These are phyloP conservation scores for Thermophis baileyi DNA, from an alignment of 2,113 vertebrate genomes.

Conservation along the genomic window DNA sequence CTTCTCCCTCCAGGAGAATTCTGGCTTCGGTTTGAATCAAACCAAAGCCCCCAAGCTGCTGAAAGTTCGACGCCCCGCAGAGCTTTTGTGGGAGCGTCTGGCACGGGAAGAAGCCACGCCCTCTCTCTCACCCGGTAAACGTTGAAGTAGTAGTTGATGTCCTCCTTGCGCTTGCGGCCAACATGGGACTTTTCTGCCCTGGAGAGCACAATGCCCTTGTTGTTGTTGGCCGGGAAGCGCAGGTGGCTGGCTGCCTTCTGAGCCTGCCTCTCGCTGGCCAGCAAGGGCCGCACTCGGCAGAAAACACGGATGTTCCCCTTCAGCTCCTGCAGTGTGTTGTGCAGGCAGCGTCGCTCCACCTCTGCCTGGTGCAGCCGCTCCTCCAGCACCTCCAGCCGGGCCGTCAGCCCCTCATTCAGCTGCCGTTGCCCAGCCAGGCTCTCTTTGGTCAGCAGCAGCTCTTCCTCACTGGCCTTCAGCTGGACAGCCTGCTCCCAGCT, in stretches of 20 bases:
- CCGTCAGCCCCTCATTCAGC: neutral
- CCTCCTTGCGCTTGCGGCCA: too few relatives aligned
- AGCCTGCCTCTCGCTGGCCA: constrained; percentile 49
- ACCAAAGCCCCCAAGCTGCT: too few relatives aligned
- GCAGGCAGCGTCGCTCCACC: constrained; percentile 81
- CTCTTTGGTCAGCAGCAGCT: neutral
- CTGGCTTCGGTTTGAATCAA: too few relatives aligned
- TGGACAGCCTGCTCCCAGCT: too few relatives aligned
- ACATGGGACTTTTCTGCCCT: too few relatives aligned
- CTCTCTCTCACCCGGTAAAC: too few relatives aligned
- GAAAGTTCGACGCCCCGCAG: too few relatives aligned
- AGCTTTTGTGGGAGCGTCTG: too few relatives aligned
- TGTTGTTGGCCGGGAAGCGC: constrained; percentile 66
- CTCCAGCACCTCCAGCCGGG: constrained; percentile 19
- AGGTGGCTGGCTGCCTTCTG: constrained; percentile 62
- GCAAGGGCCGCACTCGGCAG: constrained; percentile 83
- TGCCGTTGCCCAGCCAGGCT: neutral
- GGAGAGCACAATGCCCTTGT: constrained; percentile 65
- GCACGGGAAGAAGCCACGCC: too few relatives aligned
- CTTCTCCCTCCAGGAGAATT: too few relatives aligned
- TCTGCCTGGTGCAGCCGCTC: constrained; percentile 75
- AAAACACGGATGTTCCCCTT: constrained; percentile 93
- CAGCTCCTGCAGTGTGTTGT: constrained; percentile 85
- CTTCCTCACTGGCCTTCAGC: too few relatives aligned
- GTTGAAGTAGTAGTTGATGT: too few relatives aligned